A percentile compares a stretch with the other conserved stretches of the same genome.
Conservation (phyloP, 1,140 invertebrate species). For the Drosophila mauritiana region DNA sequence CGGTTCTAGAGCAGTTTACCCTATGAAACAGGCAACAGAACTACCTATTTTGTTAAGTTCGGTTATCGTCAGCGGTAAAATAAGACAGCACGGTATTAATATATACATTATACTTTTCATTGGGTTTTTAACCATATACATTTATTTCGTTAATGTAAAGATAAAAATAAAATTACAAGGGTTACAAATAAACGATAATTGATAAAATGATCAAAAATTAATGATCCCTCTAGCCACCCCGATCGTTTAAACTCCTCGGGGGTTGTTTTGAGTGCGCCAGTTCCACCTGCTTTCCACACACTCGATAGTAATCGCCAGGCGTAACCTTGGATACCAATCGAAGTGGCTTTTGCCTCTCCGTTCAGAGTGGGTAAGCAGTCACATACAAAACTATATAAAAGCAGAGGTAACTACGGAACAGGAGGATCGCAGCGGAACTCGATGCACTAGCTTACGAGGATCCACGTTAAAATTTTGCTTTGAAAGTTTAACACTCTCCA, state of each 20-base stretch:
- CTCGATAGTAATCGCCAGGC: not conserved
- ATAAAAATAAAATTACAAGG: too few relatives aligned
- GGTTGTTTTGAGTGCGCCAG: not conserved
- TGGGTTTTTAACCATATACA: too few relatives aligned
- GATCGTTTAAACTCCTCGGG: not conserved
- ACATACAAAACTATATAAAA: conserved; percentile 9
- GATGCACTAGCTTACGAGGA: conserved; percentile 8
- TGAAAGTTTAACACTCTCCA: conserved; percentile 13
- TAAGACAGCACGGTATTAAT: not conserved
- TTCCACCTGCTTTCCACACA: conserved; percentile 2
- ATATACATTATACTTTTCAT: not conserved
- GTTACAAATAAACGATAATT: too few relatives aligned
- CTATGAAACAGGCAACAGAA: conserved; percentile 1
- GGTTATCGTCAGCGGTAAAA: not conserved
- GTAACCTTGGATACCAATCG: conserved; percentile 28
- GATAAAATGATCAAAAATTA: too few relatives aligned
- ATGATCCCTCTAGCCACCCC: not conserved
- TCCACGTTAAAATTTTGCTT: conserved; percentile 31
- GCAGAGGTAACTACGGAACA: conserved; percentile 6
- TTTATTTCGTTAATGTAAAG: too few relatives aligned
- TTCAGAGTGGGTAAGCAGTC: conserved; percentile 9
- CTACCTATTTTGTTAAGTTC: not conserved
- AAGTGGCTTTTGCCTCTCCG: conserved; percentile 10
- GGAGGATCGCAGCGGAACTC: conserved; percentile 3
- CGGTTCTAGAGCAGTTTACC: conserved; percentile 43